A percentile compares a stretch with the other conserved stretches of the same genome.
Evolutionary conservation across 2,888 invertebrate species (phyloP).

Genomic region (Mimumesa dahlbomi): DNA sequence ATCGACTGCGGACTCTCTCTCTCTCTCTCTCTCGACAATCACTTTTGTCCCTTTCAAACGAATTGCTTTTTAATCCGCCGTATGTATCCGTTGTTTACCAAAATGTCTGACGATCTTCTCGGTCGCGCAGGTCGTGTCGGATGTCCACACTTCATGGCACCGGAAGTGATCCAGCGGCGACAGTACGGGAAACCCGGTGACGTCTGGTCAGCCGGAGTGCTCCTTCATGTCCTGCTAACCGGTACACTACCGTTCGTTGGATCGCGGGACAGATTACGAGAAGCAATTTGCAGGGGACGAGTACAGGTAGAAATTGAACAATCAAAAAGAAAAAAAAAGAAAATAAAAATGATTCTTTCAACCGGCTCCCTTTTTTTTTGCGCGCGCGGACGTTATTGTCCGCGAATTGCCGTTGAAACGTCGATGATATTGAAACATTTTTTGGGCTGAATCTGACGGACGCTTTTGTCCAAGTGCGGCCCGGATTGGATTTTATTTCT

Average conservation of each 20-base stretch:
- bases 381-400: background rate
- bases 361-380: too few species aligned
- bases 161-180: conserved; percentile 96
- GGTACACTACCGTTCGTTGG: conserved; percentile 98
- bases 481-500: background rate
- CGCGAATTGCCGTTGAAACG: conserved; percentile 48
- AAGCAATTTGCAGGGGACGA: conserved; percentile 93
- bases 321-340: too few species aligned
- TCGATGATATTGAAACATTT: background rate
- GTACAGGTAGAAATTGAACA: conserved; percentile 85
- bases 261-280: conserved; percentile 94
- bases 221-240: conserved; percentile 95
- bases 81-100: conserved; percentile 18
- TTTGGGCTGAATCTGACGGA: background rate
- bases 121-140: conserved; percentile 90
- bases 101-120: conserved; percentile 37
- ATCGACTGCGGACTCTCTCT: conserved; percentile 33
- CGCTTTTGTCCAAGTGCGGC: background rate
- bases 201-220: conserved; percentile 98
- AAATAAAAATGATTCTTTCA: too few species aligned
- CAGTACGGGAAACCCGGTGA: conserved; percentile 97
- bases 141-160: conserved; percentile 98
- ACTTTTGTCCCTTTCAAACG: conserved; percentile 44
- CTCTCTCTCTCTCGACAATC: conserved; percentile 24
- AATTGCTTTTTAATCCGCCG: conserved; percentile 50